These are phyloP conservation scores for Cacoxenus indagator DNA, from an alignment of 2,888 invertebrate genomes.

Conservation along the genomic window DNA sequence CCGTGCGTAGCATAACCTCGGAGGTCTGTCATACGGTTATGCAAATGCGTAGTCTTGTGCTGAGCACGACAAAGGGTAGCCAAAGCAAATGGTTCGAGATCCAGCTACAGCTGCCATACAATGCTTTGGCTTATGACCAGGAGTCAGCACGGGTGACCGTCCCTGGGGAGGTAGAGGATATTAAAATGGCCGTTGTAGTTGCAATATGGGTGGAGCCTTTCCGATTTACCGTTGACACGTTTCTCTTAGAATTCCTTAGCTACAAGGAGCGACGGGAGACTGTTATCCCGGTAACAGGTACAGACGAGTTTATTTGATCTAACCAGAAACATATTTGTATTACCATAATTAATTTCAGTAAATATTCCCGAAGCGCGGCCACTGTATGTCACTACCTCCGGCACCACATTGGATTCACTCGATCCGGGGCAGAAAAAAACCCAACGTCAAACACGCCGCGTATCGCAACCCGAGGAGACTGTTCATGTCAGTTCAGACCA, in stretches of 20 bases:
- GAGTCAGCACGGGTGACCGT: neutral
- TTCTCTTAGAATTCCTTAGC: slow-evolving; percentile 60
- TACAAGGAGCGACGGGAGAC: slow-evolving; percentile 40
- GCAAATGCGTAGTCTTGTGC: slow-evolving; percentile 43
- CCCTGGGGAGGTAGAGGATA: neutral
- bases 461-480: slow-evolving; percentile 67
- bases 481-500: slow-evolving; percentile 70
- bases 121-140: neutral
- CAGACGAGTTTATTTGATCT: too few relatives aligned
- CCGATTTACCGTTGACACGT: slow-evolving; percentile 47
- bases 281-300: too few relatives aligned
- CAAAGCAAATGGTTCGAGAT: slow-evolving; percentile 61
- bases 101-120: slow-evolving; percentile 54
- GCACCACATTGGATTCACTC: slow-evolving; percentile 25
- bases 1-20: slow-evolving; percentile 46
- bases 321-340: too few relatives aligned
- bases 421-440: slow-evolving; percentile 35
- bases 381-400: neutral
- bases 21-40: slow-evolving; percentile 51
- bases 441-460: slow-evolving; percentile 52
- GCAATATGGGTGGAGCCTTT: slow-evolving; percentile 63
- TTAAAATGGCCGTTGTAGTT: slow-evolving; percentile 40
- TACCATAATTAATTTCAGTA: neutral
- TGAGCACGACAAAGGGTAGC: slow-evolving; percentile 42
- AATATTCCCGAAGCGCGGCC: neutral